Conservation (phyloP, 2,113 vertebrate genomes). For the Macquaria australasica region DNA sequence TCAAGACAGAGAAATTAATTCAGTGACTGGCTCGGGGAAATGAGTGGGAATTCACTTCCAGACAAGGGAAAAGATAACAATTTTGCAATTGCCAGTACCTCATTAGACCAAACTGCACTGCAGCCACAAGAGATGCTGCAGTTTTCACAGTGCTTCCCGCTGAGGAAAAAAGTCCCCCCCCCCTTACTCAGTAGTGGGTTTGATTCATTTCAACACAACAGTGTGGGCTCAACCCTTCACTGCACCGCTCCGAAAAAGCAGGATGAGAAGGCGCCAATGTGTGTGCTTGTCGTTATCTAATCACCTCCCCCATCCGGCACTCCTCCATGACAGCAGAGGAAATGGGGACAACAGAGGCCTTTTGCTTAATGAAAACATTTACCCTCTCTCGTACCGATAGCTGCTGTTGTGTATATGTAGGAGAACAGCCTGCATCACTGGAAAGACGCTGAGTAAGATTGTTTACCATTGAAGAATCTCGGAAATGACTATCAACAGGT, state of each 20-base stretch:
- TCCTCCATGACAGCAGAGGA: slow-evolving; percentile 82
- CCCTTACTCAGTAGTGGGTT: not conserved
- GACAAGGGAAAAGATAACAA: not conserved
- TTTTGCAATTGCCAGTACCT: not conserved
- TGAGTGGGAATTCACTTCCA: not conserved
- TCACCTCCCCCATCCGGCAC: slow-evolving; percentile 57
- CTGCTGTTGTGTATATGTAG: slow-evolving; percentile 67
- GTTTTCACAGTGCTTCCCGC: not conserved
- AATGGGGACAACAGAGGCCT: slow-evolving; percentile 77
- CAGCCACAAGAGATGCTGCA: not conserved
- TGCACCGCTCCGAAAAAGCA: slow-evolving; percentile 50
- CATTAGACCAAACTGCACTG: not conserved
- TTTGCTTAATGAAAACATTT: slow-evolving; percentile 78
- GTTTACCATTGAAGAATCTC: slow-evolving; percentile 53
- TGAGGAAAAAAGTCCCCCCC: not conserved
- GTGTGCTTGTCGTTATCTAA: slow-evolving; percentile 80
- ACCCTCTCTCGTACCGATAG: slow-evolving; percentile 64
- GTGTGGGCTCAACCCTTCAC: slow-evolving; percentile 49
- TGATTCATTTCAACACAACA: slow-evolving; percentile 33
- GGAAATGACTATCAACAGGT: slow-evolving; percentile 44
- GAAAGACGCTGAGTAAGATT: slow-evolving; percentile 28
- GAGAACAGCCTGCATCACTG: slow-evolving; percentile 65
- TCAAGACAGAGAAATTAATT: not conserved
- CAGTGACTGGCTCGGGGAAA: not conserved
- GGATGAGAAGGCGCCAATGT: slow-evolving; percentile 83